Base-by-base conservation (phyloP, 2,113 vertebrate genomes). In the Tenebrosternarchus preto region DNA sequence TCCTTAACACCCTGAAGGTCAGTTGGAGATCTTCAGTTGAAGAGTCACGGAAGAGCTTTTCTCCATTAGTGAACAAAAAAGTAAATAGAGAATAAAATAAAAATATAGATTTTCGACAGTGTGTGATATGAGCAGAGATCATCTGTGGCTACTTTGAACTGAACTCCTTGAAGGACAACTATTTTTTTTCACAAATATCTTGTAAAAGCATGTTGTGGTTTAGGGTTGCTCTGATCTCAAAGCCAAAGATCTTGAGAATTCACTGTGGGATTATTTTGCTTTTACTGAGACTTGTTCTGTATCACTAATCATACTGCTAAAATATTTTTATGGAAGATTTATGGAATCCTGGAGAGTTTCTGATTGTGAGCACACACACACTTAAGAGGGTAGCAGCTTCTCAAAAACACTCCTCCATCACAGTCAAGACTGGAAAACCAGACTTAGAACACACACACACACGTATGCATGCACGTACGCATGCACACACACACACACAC, bases 281-380 rank as follows among this genome's bases (percentile, higher is more conserved):
- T 88, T 86, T 70, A 36, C 80, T 73, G 75, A 46, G 83, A 81
- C n/a, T 77, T 85, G 20, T 76, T 83, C 60, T 50, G 20, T 84
- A 82, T 72, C 80, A 73, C 85, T 56, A 88, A 90, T 68, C 59
- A 86, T 70, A 77, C 68, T 85, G 69, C 77, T 80, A 79, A 87
- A 84, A 88, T 83, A 84, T 88, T 87, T 86, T 86, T 72, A 16
- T 81, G 74, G 61, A 87, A 87, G 81, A 90, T 88, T 89, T 88
- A 90, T 86, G 67, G 50, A 89, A 84, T 89, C 83, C 76, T 78
- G 55, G 50, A 74, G 69, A 61, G 81, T 57, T 50, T 64, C 22
- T 60, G 63, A 56, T 73, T 20, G 59, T 75, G 39, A 59, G 39
- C 5, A 69, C 31, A 71, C 66, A 57, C 25, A 74, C 31, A 61